These are phyloP conservation scores for Agapornis roseicollis DNA, from an alignment of 2,113 vertebrate species.

Conservation along the genomic window DNA sequence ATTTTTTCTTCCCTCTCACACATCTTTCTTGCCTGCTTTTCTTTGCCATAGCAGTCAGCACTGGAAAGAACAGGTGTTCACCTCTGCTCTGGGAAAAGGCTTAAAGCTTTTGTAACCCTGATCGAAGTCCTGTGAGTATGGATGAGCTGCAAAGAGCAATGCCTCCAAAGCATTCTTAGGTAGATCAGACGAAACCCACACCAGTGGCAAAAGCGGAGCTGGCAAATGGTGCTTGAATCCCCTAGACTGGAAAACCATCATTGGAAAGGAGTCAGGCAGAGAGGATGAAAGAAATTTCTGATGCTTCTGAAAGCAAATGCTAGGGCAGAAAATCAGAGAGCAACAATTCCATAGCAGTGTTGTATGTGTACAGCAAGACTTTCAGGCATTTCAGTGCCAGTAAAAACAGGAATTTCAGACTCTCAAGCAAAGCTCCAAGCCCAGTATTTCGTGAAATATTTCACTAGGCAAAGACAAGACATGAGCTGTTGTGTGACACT, in stretches of 20 bases:
- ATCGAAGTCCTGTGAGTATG: not conserved
- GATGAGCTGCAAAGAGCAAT: not conserved
- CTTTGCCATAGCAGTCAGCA: not conserved
- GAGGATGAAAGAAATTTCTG: not conserved
- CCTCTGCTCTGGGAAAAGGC: not conserved
- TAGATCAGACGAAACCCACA: not conserved
- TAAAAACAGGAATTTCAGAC: not conserved
- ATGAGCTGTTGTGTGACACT: not conserved
- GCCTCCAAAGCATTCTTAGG: not conserved
- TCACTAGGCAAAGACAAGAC: not conserved
- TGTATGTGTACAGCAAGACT: not conserved
- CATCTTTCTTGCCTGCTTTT: conserved; percentile 10
- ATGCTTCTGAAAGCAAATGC: not conserved
- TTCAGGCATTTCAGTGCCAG: not conserved
- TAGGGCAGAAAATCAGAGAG: not conserved
- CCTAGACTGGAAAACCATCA: not conserved
- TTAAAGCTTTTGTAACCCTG: not conserved
- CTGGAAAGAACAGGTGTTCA: not conserved
- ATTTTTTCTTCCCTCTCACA: not conserved
- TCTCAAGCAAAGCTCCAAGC: not conserved
- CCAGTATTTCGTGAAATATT: not conserved
- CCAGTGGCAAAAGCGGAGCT: not conserved
- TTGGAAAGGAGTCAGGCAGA: not conserved
- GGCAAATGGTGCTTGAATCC: not conserved
- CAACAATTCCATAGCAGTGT: not conserved